Base-by-base conservation (phyloP, 2,113 vertebrate species). In the Elanus axillaris region DNA sequence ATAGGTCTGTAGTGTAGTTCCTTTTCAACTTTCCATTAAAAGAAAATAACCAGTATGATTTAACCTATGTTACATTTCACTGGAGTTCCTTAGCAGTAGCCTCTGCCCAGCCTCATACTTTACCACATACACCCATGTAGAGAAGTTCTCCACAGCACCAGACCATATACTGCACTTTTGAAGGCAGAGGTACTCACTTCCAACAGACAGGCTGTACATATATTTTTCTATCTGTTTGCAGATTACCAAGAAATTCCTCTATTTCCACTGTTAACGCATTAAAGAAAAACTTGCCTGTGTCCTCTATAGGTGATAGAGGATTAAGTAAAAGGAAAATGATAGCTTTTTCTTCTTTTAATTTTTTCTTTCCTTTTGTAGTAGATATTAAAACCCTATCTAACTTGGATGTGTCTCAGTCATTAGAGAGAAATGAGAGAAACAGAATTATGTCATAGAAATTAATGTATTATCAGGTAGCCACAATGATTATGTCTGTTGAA, bases 231-330 rank as follows among this genome's bases (percentile, higher is more conserved):
- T 18, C 6, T 62, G 2, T 67, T 82, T 68, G 5, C 20, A 60
- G 3, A 42, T 68, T 45, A 25, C 16, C 32, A 72, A 42, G 22
- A 86, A 63, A 86, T 32, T 32, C 0, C 6, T 62, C 8, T 48
- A 1, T 43, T 5, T 92, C 71, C 13, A 45, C 62, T 58, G 17
- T 6, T 36, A 47, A 29, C 5, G 29, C 8, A 1, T 27, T 62
- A 55, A 82, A 62, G 34, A 53, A 67, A 75, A 59, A 2, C 9
- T 50, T 91, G 17, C 3, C 5, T 6, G 1, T 26, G 32, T 52
- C 4, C 1, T 12, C 43, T 69, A 8, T 11, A 38, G 26, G 1
- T 26, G 3, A 66, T 13, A 42, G 0, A n/a, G 6, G 18, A 40
- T 90, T 43, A 50, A 3, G 8, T 68, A 72, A 64, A 67, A 8